Percentiles rank a stretch among this genome's conserved stretches.
Evolutionary conservation across 2,888 invertebrate species (phyloP).

Genomic region (Physocephala rufipes): DNA sequence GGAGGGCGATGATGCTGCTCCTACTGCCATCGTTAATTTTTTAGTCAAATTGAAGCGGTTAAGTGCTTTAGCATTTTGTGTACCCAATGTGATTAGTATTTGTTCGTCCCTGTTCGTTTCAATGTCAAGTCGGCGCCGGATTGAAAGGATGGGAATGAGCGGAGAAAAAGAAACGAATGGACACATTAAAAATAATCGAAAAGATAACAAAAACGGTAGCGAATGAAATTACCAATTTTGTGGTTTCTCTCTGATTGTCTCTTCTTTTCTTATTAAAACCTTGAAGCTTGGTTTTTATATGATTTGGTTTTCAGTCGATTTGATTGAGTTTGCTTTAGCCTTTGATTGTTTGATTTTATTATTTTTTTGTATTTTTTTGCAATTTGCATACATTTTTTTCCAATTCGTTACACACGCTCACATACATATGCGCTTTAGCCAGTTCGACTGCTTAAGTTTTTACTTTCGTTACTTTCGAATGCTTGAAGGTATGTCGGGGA

Average conservation of each 20-base stretch:
- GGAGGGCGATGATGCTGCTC: neutral
- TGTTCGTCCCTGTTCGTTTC: conserved; percentile 14
- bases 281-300: neutral
- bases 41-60: conserved; percentile 34
- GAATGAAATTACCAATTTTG: neutral
- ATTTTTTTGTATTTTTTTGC: neutral
- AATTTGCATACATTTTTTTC: neutral
- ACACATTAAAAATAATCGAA: neutral
- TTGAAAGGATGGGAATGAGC: neutral
- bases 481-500: no score
- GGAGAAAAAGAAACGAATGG: neutral
- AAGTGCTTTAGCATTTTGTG: conserved; percentile 35
- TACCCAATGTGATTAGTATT: conserved; percentile 33
- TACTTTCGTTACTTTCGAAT: no score
- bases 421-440: neutral
- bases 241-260: neutral
- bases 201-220: neutral
- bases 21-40: no score
- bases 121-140: neutral
- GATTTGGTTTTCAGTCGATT: conserved; percentile 17
- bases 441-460: neutral
- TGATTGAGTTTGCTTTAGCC: conserved; percentile 28
- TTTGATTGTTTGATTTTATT: conserved; percentile 27
- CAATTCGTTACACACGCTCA: conserved; percentile 11
- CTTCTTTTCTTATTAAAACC: neutral